phyloP scores from a whole-genome alignment of 2,797 vertebrate species.

The Enteromius argenteus region DNA sequence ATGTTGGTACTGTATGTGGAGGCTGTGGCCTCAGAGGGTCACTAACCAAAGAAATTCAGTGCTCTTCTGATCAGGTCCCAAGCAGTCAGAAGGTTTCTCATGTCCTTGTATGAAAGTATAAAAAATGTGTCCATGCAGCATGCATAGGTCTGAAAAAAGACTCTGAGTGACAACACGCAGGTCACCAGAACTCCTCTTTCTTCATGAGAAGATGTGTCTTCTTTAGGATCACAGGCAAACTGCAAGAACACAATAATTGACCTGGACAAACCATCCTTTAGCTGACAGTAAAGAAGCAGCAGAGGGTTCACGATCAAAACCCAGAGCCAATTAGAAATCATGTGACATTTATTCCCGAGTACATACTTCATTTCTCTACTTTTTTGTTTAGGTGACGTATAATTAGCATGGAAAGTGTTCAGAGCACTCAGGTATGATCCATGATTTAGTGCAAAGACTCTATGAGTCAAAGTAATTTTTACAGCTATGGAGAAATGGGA shows the following conservation, averaged over 20 bases:
- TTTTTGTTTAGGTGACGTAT: slow-evolving; percentile 26
- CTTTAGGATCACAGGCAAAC: slow-evolving; percentile 25
- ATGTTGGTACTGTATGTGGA: slow-evolving; percentile 15
- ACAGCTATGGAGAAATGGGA: slow-evolving; percentile 1
- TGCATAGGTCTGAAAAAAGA: slow-evolving; percentile 79
- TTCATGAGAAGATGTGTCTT: slow-evolving; percentile 25
- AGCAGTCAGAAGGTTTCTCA: slow-evolving; percentile 58
- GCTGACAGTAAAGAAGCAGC: slow-evolving; percentile 7
- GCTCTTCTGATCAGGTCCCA: slow-evolving; percentile 64
- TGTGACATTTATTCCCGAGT: slow-evolving; percentile 12
- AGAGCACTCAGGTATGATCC: slow-evolving; percentile 6
- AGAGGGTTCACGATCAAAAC: slow-evolving; percentile 38
- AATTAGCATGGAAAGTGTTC: slow-evolving; percentile 27
- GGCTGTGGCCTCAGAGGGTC: slow-evolving; percentile 37
- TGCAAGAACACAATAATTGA: slow-evolving; percentile 21
- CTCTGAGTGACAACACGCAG: slow-evolving; percentile 14
- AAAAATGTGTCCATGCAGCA: slow-evolving; percentile 78
- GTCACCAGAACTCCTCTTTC: slow-evolving; percentile 15
- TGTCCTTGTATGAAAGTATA: slow-evolving; percentile 68
- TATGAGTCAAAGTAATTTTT: slow-evolving; percentile 36
- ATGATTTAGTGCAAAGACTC: slow-evolving; percentile 60
- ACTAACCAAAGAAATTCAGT: slow-evolving; percentile 9
- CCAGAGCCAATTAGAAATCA: slow-evolving; percentile 43
- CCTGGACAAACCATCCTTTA: slow-evolving; percentile 7
- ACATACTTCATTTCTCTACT: slow-evolving; percentile 46